These are phyloP conservation scores for Leptinotarsa rubiginosa DNA, from an alignment of 2,888 invertebrate genomes.

Conservation along the genomic window DNA sequence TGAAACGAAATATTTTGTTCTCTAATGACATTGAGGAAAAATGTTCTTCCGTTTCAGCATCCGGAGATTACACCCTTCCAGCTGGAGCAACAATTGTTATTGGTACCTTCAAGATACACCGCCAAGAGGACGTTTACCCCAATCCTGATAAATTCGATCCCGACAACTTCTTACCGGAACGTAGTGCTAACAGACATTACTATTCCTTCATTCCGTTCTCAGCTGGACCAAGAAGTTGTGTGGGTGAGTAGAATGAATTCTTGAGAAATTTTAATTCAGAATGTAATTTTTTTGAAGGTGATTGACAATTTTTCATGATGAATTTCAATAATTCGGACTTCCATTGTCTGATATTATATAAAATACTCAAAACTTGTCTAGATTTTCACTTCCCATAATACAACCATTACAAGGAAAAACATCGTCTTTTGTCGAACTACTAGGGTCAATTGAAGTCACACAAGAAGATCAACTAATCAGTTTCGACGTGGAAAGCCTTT, in stretches of 20 bases:
- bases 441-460: too few species aligned
- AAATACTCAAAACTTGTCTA: too few species aligned
- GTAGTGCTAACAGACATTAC: slow-evolving; percentile 79
- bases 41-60: slow-evolving; percentile 64
- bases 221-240: slow-evolving; percentile 84
- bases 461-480: too few species aligned
- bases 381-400: too few species aligned
- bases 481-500: too few species aligned
- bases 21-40: too few species aligned
- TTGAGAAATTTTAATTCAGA: not conserved
- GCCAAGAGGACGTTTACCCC: slow-evolving; percentile 74
- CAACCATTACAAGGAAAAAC: too few species aligned
- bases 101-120: slow-evolving; percentile 76
- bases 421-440: too few species aligned
- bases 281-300: not conserved
- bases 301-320: too few species aligned
- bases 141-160: slow-evolving; percentile 81
- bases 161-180: slow-evolving; percentile 84
- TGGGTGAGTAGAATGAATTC: slow-evolving; percentile 68
- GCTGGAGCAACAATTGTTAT: slow-evolving; percentile 78
- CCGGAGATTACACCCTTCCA: slow-evolving; percentile 75
- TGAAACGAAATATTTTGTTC: too few species aligned
- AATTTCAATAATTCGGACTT: too few species aligned
- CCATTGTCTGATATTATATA: too few species aligned
- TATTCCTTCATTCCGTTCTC: slow-evolving; percentile 86